Evolutionary conservation across 2,113 vertebrate genomes (phyloP).

Genomic region (Albula glossodonta): DNA sequence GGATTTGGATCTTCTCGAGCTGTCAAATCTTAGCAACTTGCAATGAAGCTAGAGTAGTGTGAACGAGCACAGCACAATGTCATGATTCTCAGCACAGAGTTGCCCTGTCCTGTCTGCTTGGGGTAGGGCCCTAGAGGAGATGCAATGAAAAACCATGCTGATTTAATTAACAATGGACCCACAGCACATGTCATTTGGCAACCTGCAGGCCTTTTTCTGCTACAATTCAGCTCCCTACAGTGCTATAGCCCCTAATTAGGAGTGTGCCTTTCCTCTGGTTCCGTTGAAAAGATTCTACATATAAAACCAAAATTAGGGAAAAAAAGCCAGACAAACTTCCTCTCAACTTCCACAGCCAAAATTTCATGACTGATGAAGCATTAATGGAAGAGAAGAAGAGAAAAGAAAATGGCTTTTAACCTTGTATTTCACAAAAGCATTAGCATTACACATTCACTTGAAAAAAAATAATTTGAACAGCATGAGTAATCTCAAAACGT

Average conservation of each 20-base stretch:
- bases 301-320: slow-evolving; percentile 10
- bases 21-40: too few relatives aligned
- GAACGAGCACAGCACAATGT: not conserved
- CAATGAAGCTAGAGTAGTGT: not conserved
- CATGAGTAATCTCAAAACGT: too few relatives aligned
- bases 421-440: not conserved
- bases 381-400: not conserved
- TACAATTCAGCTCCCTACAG: not conserved
- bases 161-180: slow-evolving; percentile 12
- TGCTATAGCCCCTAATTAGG: not conserved
- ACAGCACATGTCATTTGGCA: not conserved
- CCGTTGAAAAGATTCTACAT: slow-evolving; percentile 8
- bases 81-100: not conserved
- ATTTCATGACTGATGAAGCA: not conserved
- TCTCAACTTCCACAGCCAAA: not conserved
- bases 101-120: not conserved
- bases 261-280: not conserved
- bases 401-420: not conserved
- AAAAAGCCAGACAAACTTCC: not conserved
- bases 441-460: not conserved
- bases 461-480: not conserved
- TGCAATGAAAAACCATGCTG: not conserved
- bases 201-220: slow-evolving; percentile 14
- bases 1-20: too few relatives aligned
- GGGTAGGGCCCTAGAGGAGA: not conserved